Base-by-base conservation (phyloP, 2,888 invertebrate genomes). In the Epiperipatus broadwayi region DNA sequence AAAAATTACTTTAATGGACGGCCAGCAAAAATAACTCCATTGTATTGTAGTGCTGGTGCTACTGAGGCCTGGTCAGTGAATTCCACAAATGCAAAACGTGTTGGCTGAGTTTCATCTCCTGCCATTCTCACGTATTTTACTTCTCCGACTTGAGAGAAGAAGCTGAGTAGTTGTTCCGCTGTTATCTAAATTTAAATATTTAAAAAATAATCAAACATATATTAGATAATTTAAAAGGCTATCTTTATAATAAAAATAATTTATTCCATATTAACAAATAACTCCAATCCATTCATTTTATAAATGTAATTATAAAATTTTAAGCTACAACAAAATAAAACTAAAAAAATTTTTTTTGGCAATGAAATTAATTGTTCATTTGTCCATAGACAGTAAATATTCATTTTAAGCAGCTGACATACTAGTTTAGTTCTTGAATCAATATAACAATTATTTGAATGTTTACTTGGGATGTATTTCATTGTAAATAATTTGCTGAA, bases 41-140 rank as follows among this genome's bases (percentile, higher is more conserved):
- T 87, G 52, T 91, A 64, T 32, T 63, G 63, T 20, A 97, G 62
- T 0, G 85, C 93, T 50, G 77, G 72, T 5, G 87, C 67, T 14
- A 97, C 72, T 49, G 77, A 76, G 12, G 77, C 71, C 58, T 95
- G 95, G 48, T 93, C 89, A 3, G 80, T 74, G 60, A 91, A 84
- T 60, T 97, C 97, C 41, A 97, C 69, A 52, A 93, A 70, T 3
- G 81, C 81, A 62, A 80, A 84, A 10, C 55, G 49, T 15, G 57
- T 54, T 2, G 55, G 53, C 31, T 73, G 72, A 37, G 70, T 67
- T 18, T 71, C 73, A 50, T 81, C 79, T n/a, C 76, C 78, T 51
- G 91, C 87, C 61, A 85, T 76, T 19, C 95, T 69, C 39, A 87
- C 66, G 58, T 91, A 97, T 59, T 93, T 95, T 1, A 97, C 81